These are phyloP conservation scores for Hydrotaea cyrtoneurina DNA, from an alignment of 2,888 invertebrate species.

Conservation along the genomic window DNA sequence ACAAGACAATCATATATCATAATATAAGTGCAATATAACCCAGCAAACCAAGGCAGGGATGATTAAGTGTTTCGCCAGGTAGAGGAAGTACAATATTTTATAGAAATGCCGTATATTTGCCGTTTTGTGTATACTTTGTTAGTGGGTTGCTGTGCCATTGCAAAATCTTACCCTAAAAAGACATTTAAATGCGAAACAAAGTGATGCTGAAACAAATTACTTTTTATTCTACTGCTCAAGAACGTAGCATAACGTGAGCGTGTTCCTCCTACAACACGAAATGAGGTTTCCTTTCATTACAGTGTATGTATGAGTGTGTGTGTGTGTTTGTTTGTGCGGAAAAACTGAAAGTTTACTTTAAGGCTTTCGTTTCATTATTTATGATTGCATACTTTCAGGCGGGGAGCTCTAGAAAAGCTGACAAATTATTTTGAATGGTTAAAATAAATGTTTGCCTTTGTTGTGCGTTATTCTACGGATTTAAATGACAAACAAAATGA, in stretches of 20 bases:
- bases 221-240: neutral
- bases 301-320: neutral
- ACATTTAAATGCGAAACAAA: slow-evolving; percentile 25
- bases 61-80: too few species aligned
- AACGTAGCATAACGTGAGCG: neutral
- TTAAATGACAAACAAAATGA: neutral
- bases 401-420: neutral
- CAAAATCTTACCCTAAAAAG: neutral
- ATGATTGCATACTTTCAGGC: slow-evolving; percentile 32
- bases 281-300: slow-evolving; percentile 14
- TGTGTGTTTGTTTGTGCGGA: too few species aligned
- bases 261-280: neutral
- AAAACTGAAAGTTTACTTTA: slow-evolving; percentile 28
- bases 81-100: too few species aligned
- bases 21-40: neutral
- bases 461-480: neutral
- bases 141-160: neutral
- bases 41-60: neutral
- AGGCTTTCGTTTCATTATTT: slow-evolving; percentile 27
- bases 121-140: too few species aligned
- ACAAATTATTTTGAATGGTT: slow-evolving; percentile 1
- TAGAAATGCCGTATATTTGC: too few species aligned
- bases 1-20: neutral
- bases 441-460: slow-evolving; percentile 10
- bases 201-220: slow-evolving; percentile 16